Evolutionary conservation across 2,888 invertebrate species (phyloP).

Genomic region (Coleophora flavipennella): DNA sequence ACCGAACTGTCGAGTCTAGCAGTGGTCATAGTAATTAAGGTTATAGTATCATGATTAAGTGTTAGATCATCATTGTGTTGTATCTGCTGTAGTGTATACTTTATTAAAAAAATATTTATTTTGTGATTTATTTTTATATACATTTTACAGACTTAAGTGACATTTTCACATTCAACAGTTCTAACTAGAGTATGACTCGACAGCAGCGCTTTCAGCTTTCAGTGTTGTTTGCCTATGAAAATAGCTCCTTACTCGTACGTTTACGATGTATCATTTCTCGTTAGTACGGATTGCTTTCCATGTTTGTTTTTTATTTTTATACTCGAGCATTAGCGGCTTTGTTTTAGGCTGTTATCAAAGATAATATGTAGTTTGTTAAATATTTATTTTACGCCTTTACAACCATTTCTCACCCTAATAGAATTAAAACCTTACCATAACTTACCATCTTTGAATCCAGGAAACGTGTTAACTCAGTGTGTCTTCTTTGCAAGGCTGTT

Average conservation of each 20-base stretch:
- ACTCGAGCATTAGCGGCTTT: too few relatives aligned
- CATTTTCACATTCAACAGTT: slow-evolving; percentile 1
- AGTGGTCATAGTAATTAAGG: slow-evolving; percentile 52
- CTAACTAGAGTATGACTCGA: too few relatives aligned
- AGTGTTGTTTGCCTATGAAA: too few relatives aligned
- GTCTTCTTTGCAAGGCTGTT: too few relatives aligned
- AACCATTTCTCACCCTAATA: too few relatives aligned
- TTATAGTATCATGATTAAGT: slow-evolving; percentile 64
- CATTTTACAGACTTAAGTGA: slow-evolving; percentile 4
- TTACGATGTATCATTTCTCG: too few relatives aligned
- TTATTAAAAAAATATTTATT: slow-evolving; percentile 10
- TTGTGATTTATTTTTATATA: slow-evolving; percentile 24
- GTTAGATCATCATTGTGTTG: slow-evolving; percentile 50
- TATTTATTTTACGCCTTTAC: too few relatives aligned
- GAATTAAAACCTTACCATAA: not conserved
- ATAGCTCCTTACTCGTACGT: too few relatives aligned
- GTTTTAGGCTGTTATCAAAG: not conserved
- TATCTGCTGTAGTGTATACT: slow-evolving; percentile 18
- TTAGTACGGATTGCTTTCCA: too few relatives aligned
- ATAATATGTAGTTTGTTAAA: not conserved
- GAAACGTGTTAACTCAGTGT: not conserved
- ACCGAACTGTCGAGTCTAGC: slow-evolving; percentile 20
- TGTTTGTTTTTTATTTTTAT: too few relatives aligned
- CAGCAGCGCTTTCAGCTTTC: too few relatives aligned
- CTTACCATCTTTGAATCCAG: not conserved